A percentile compares a stretch with the other conserved stretches of the same genome.
Evolutionary conservation across 2,888 invertebrate species (phyloP).

Genomic region (Serrognathus titanus): DNA sequence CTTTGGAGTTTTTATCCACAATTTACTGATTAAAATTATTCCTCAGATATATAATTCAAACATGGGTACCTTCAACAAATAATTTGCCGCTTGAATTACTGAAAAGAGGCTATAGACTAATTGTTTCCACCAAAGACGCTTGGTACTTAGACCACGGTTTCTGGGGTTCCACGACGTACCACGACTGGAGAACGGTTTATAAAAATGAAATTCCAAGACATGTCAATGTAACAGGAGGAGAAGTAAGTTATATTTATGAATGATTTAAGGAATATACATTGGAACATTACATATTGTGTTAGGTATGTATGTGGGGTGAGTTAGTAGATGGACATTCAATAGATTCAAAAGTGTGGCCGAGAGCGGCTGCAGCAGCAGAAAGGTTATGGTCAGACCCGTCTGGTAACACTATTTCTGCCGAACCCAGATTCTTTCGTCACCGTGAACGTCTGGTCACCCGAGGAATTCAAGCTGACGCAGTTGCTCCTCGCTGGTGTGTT

Average conservation of each 20-base stretch:
- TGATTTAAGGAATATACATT: background rate
- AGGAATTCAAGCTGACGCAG: constrained; percentile 66
- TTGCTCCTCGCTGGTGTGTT: constrained; percentile 74
- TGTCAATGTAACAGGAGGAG: constrained; percentile 59
- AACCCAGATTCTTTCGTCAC: constrained; percentile 64
- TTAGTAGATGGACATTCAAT: constrained; percentile 66
- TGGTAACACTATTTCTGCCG: constrained; percentile 51
- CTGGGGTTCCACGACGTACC: constrained; percentile 72
- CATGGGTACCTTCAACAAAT: constrained; percentile 68
- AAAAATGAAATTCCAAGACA: constrained; percentile 58
- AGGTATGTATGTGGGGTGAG: constrained; percentile 82
- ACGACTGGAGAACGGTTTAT: constrained; percentile 75
- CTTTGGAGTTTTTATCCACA: too few relatives aligned
- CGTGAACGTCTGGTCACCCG: constrained; percentile 63
- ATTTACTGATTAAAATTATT: too few relatives aligned
- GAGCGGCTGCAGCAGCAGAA: constrained; percentile 78
- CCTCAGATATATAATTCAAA: constrained; percentile 49
- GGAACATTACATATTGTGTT: background rate
- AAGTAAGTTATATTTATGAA: constrained; percentile 41
- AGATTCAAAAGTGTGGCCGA: constrained; percentile 77
- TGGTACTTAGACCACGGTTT: constrained; percentile 88
- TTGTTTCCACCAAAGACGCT: constrained; percentile 77
- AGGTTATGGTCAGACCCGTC: constrained; percentile 75
- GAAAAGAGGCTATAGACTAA: constrained; percentile 65
- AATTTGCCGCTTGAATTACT: constrained; percentile 60